Conservation (phyloP, 2,113 vertebrate species). For the Bubo blakistoni region DNA sequence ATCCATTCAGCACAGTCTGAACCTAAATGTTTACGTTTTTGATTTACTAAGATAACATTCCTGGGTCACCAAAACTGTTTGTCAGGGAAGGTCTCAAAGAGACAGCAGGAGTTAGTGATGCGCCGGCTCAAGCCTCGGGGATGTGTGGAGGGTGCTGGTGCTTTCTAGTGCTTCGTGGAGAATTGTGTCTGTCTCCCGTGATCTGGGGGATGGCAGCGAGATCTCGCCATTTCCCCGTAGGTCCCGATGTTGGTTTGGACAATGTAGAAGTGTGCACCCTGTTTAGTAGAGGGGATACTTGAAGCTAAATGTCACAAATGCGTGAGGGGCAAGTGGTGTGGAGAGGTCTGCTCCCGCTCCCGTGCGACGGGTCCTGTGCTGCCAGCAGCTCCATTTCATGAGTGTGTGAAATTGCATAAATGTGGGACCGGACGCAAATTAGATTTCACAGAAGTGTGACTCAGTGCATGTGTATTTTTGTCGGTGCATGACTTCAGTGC, state of each 20-base stretch:
- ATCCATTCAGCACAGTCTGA: conserved; percentile 60
- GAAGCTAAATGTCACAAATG: rapidly evolving
- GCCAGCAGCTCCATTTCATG: rapidly evolving
- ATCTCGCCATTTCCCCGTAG: neutral
- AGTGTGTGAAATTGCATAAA: neutral
- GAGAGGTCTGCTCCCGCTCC: neutral
- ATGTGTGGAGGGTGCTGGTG: neutral
- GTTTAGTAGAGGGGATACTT: neutral
- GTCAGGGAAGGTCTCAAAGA: conserved; percentile 38
- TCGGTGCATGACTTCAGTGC: neutral
- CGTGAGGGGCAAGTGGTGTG: rapidly evolving
- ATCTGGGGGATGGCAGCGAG: rapidly evolving
- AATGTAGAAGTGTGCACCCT: rapidly evolving
- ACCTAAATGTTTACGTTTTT: conserved; percentile 71
- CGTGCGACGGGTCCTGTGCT: rapidly evolving
- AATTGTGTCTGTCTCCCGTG: rapidly evolving
- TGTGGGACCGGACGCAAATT: neutral
- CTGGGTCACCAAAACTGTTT: conserved; percentile 52
- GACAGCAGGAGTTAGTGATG: conserved; percentile 3
- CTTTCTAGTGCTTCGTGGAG: neutral
- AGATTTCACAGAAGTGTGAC: neutral
- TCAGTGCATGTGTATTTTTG: neutral
- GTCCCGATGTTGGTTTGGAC: neutral
- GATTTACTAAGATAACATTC: conserved; percentile 71
- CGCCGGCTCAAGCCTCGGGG: rapidly evolving